Conservation (phyloP, 2,888 invertebrate species). For the Panopea generosa region DNA sequence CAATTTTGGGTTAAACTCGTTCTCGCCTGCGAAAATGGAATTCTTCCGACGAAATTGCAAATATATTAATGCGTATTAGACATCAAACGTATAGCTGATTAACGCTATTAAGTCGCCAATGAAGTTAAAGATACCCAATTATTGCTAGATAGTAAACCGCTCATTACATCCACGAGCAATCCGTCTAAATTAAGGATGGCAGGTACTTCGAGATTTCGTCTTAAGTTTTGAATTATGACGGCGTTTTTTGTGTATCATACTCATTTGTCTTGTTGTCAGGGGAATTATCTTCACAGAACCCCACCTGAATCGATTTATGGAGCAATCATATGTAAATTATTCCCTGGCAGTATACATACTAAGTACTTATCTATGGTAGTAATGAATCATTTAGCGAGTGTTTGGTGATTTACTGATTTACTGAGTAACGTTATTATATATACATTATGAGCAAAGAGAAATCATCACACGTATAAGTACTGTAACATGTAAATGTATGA, state of each 20-base stretch:
- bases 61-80: conserved; percentile 10
- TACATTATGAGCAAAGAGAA: too few relatives aligned
- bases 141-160: conserved; percentile 17
- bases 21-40: too few relatives aligned
- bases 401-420: too few relatives aligned
- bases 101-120: conserved; percentile 21
- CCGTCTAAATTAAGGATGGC: neutral
- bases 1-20: too few relatives aligned
- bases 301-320: conserved; percentile 22
- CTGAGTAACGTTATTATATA: too few relatives aligned
- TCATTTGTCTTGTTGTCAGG: conserved; percentile 50
- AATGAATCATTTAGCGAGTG: too few relatives aligned
- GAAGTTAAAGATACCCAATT: conserved; percentile 39
- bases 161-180: neutral
- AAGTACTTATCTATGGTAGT: neutral
- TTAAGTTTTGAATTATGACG: conserved; percentile 30
- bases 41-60: conserved; percentile 8
- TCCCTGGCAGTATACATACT: neutral
- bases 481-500: too few relatives aligned
- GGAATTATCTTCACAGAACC: conserved; percentile 12
- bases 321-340: conserved; percentile 21
- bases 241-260: conserved; percentile 9
- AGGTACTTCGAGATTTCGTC: conserved; percentile 13
- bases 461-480: too few relatives aligned
- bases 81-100: conserved; percentile 36